Evolutionary conservation across 2,797 vertebrate genomes (phyloP), one percentile per base, ranked within the genome.

Genomic region (Chaetophractus vellerosus): DNA sequence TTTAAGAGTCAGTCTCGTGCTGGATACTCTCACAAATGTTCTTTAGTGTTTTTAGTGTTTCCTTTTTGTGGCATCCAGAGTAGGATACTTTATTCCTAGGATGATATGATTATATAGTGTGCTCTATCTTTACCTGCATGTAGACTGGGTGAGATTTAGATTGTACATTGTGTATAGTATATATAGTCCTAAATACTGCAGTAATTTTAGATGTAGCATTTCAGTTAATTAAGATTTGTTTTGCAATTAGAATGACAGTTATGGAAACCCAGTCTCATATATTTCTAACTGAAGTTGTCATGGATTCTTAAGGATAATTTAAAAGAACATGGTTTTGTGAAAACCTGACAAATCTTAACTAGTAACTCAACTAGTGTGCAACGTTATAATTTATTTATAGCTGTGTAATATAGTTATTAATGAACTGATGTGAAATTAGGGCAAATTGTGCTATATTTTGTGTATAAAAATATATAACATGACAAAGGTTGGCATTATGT

Each of bases 401-500:
- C 57, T 72, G 79, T 90, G 41, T 61, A 96, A 75, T 96, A 14
- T 86, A 72, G 88, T 90, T 97, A 57, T 96, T 97, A 97, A 96
- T 98, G 96, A 98, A 57, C 41, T 96, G 87, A 87, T 64, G 23
- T 88, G 96, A 88, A 96, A 48, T 76, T 31, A 96, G 95, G 85
- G 57, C 79, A 96, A 0, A 93, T 81, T 82, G 23, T 93, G 61
- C 68, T 97, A 79, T 86, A 72, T 93, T 97, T 97, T 97, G 45
- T 93, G n/a, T 97, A 63, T 96, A 90, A 97, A 97, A 95, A 95
- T 89, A 91, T 96, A 38, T 79, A 95, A 36, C 15, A 64, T 76
- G 93, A 97, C 18, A 76, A 95, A 90, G 88, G 91, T 97, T 98
- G 93, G 95, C 41, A n/a, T 97, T 98, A 94, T 89, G 78, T 97